These are phyloP conservation scores for Camelus bactrianus DNA, from an alignment of 2,113 vertebrate genomes.

Conservation along the genomic window DNA sequence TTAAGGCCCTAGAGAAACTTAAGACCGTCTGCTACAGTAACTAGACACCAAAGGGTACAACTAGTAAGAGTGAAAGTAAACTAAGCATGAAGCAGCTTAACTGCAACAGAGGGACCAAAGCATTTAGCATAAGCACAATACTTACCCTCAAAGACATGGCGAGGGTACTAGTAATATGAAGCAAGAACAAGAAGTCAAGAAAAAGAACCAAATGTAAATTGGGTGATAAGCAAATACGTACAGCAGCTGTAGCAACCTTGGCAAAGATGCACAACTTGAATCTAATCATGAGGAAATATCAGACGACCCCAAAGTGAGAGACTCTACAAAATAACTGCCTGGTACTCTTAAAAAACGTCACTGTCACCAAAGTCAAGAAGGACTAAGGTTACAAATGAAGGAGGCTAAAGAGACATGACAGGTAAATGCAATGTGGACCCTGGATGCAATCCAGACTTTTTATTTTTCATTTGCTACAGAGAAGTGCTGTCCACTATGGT, in stretches of 20 bases:
- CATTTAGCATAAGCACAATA: not conserved
- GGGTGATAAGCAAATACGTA: not conserved
- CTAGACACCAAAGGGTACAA: not conserved
- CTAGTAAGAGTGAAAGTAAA: not conserved
- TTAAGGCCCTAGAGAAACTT: not conserved
- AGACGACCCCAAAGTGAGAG: not conserved
- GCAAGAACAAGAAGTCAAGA: not conserved
- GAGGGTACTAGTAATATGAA: not conserved
- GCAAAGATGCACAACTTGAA: not conserved
- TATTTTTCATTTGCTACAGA: slow-evolving; percentile 30
- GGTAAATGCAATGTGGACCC: not conserved
- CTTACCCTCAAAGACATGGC: not conserved
- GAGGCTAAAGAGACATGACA: not conserved
- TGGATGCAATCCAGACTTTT: not conserved
- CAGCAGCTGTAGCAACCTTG: not conserved
- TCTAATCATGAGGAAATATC: not conserved
- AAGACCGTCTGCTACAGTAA: not conserved
- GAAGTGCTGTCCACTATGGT: not conserved
- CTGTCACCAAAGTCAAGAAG: not conserved
- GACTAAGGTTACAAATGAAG: not conserved
- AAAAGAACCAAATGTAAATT: slow-evolving; percentile 13
- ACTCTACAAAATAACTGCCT: not conserved
- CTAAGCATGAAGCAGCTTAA: not conserved
- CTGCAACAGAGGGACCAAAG: not conserved
- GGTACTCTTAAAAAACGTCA: not conserved